These are phyloP conservation scores for Stomorhina lunata DNA, from an alignment of 2,888 invertebrate species.

Conservation along the genomic window DNA sequence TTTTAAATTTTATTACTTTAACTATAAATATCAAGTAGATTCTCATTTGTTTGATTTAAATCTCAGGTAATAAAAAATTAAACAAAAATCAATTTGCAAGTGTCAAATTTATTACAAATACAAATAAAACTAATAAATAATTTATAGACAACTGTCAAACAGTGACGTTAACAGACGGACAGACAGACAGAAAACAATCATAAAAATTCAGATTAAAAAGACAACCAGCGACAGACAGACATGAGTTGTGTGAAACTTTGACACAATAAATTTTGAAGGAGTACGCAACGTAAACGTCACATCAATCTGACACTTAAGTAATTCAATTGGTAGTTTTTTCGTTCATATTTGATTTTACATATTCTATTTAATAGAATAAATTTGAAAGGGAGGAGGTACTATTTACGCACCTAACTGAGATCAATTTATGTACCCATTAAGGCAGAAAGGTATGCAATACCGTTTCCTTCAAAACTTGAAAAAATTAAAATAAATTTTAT, in stretches of 20 bases:
- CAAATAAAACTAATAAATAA: slow-evolving; percentile 58
- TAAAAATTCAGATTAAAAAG: background rate
- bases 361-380: slow-evolving; percentile 24
- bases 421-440: too few species aligned
- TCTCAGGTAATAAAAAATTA: slow-evolving; percentile 49
- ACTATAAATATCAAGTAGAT: slow-evolving; percentile 1
- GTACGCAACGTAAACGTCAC: slow-evolving; percentile 47
- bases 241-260: slow-evolving; percentile 58
- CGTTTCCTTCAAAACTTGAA: too few species aligned
- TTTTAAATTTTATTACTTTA: slow-evolving; percentile 37
- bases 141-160: slow-evolving; percentile 42
- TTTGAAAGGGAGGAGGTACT: slow-evolving; percentile 54
- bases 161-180: slow-evolving; percentile 55
- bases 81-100: slow-evolving; percentile 64
- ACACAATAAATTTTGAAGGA: slow-evolving; percentile 50
- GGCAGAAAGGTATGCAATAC: too few species aligned
- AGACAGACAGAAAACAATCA: background rate
- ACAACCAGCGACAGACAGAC: slow-evolving; percentile 1
- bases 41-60: slow-evolving; percentile 58
- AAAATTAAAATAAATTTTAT: too few species aligned
- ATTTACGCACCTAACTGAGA: slow-evolving; percentile 60
- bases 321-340: slow-evolving; percentile 43
- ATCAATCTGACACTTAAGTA: slow-evolving; percentile 58
- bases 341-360: slow-evolving; percentile 4
- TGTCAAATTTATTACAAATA: slow-evolving; percentile 62